Conservation (phyloP, 2,888 invertebrate species). For the Orchestes rusci region DNA sequence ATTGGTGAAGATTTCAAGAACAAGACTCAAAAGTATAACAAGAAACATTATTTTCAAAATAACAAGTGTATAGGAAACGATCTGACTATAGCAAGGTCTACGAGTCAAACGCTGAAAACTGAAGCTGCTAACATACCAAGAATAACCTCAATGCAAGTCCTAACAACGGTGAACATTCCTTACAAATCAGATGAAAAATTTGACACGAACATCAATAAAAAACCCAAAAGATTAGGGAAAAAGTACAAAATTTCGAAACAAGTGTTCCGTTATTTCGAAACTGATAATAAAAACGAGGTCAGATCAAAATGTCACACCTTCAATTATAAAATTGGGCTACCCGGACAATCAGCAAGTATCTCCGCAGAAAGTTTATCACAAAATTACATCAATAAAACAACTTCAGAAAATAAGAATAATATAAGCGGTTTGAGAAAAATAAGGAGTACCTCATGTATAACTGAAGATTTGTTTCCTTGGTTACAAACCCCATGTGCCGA, state of each 20-base stretch:
- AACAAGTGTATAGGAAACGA: too few species aligned
- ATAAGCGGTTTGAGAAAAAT: slow-evolving; percentile 46
- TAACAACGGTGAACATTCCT: neutral
- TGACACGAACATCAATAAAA: slow-evolving; percentile 8
- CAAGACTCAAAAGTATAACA: too few species aligned
- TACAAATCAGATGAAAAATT: neutral
- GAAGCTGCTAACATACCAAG: slow-evolving; percentile 15
- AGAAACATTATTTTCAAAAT: too few species aligned
- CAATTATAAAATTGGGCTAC: too few species aligned
- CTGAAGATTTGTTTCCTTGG: slow-evolving; percentile 49
- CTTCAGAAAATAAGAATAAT: slow-evolving; percentile 9
- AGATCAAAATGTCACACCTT: too few species aligned
- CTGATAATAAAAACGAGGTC: too few species aligned
- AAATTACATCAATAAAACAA: slow-evolving; percentile 16
- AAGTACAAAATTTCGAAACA: too few species aligned
- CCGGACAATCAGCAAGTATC: slow-evolving; percentile 35
- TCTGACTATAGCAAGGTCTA: too few species aligned
- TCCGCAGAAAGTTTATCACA: slow-evolving; percentile 34
- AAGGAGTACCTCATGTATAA: slow-evolving; percentile 51
- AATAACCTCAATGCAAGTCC: slow-evolving; percentile 8
- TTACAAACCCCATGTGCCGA: slow-evolving; percentile 47
- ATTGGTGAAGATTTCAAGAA: neutral
- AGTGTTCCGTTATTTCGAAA: too few species aligned
- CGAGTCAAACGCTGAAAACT: neutral
- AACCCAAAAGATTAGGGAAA: too few species aligned